Conservation (phyloP, 2,888 invertebrate genomes). For the Ptilodon capucinus region DNA sequence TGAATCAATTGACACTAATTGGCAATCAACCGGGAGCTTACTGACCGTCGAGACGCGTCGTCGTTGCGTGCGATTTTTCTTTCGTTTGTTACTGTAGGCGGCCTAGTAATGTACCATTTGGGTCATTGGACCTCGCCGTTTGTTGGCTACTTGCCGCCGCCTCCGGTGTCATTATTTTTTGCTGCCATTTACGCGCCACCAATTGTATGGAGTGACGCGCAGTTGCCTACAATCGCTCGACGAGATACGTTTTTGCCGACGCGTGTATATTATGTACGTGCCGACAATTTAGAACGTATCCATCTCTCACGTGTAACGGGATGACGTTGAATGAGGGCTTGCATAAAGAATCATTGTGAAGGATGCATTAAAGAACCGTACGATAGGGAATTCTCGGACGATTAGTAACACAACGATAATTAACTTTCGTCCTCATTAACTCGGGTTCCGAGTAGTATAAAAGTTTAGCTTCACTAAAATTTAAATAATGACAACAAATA, state of each 20-base stretch:
- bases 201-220: conserved; percentile 59
- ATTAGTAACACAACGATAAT: background rate
- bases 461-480: background rate
- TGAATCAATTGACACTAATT: conserved; percentile 40
- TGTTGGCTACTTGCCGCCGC: conserved; percentile 59
- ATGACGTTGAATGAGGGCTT: conserved; percentile 38
- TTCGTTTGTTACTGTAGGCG: conserved; percentile 66
- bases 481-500: background rate
- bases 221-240: conserved; percentile 51
- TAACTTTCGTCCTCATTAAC: background rate
- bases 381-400: conserved; percentile 23
- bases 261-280: conserved; percentile 26
- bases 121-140: conserved; percentile 81
- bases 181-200: conserved; percentile 58
- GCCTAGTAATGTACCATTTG: conserved; percentile 75
- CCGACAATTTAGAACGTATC: conserved; percentile 40
- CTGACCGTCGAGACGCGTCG: conserved; percentile 22
- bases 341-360: conserved; percentile 40
- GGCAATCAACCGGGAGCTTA: conserved; percentile 24
- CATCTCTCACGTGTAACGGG: conserved; percentile 42
- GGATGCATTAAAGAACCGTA: conserved; percentile 46
- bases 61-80: conserved; percentile 69
- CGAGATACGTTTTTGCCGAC: conserved; percentile 39
- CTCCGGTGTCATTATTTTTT: conserved; percentile 68
- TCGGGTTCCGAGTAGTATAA: background rate